These are phyloP conservation scores for Calephelis perditalis DNA, from an alignment of 2,888 invertebrate genomes.

Conservation along the genomic window DNA sequence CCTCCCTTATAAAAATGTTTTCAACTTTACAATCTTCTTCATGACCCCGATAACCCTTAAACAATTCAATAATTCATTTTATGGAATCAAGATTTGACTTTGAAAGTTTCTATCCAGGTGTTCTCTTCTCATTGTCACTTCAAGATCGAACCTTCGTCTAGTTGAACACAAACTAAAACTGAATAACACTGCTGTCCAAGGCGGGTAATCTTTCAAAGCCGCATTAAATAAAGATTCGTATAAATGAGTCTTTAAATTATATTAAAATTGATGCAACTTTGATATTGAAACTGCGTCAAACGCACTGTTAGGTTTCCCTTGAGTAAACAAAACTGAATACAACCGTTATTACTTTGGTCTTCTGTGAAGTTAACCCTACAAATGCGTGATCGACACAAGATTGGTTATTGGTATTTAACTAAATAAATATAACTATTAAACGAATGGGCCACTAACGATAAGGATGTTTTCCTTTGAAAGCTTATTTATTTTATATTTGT, in stretches of 20 bases:
- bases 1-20: not conserved
- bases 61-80: conserved; percentile 46
- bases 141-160: conserved; percentile 13
- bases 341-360: not conserved
- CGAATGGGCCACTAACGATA: too few relatives aligned
- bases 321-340: conserved; percentile 1
- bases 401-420: too few relatives aligned
- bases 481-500: too few relatives aligned
- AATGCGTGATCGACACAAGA: too few relatives aligned
- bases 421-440: too few relatives aligned
- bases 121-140: conserved; percentile 21
- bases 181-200: conserved; percentile 10
- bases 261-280: conserved; percentile 35
- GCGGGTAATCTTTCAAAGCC: conserved; percentile 21
- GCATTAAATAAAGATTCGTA: conserved; percentile 34
- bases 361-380: too few relatives aligned
- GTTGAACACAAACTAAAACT: not conserved
- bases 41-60: conserved; percentile 34
- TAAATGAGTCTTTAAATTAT: conserved; percentile 33
- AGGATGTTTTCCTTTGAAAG: too few relatives aligned
- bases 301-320: not conserved
- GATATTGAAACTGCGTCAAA: conserved; percentile 33
- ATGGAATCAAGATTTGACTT: conserved; percentile 49
- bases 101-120: conserved; percentile 55
- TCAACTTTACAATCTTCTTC: conserved; percentile 31